Evolutionary conservation across 2,888 invertebrate genomes (phyloP), one percentile per base, ranked within the genome.

Genomic region (Limenitis camilla): DNA sequence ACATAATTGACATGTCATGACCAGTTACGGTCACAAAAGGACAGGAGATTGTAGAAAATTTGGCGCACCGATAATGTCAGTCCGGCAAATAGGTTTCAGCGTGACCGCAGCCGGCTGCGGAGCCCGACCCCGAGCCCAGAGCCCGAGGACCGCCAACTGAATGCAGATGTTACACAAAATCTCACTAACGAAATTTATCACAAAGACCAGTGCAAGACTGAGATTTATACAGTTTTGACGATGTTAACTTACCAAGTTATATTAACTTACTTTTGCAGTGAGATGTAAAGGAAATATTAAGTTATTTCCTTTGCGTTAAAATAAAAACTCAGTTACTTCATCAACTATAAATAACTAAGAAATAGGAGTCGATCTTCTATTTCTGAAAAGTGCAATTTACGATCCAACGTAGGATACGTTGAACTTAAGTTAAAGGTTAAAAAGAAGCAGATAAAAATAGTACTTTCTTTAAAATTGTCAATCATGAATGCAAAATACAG

Each of bases 1-100:
- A 75, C 78, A 72, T 84, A 85, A 85, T 84, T 81, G 85, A 84
- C 81, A 79, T 85, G 85, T 85, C 86, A 85, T 71, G 74, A 73
- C 72, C 85, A 85, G 78, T 72, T 63, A 74, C 68, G 73, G 72
- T 60, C 71, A 81, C 80, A 86, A 86, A 82, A 80, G 81, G 78
- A 71, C 72, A 51, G 69, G 78, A 83, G 79, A 85, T 84, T 85
- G 81, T 82, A 78, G 82, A 83, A 83, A 83, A 78, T 79, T 78
- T 69, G 72, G 73, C 70, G 70, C 66, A 62, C 76, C 66, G 84
- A 86, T 83, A 82, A 82, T 75, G 78, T 81, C 82, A 69, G 72
- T 65, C 74, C 74, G 64, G 75, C 76, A 75, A 81, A 80, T 81
- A 76, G 72, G 71, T 74, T 72, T 71, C 65, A 68, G 63, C 64